Evolutionary conservation across 1,140 invertebrate species (phyloP).

Genomic region (Pomacea maculata): DNA sequence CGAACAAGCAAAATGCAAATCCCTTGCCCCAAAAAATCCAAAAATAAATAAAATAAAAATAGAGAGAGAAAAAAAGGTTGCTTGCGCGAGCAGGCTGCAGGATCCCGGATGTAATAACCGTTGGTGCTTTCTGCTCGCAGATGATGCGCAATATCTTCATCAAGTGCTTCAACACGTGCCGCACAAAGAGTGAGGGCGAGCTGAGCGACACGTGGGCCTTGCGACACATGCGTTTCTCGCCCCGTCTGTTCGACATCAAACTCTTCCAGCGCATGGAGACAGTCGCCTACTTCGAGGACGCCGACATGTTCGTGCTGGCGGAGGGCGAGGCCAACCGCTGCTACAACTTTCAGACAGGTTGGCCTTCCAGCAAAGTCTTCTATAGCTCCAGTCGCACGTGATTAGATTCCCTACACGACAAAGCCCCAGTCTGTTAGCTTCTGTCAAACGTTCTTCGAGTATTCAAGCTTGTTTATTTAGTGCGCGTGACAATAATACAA

Average conservation of each 20-base stretch:
- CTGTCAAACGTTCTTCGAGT: not conserved
- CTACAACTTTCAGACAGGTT: slow-evolving; percentile 60
- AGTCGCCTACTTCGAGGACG: slow-evolving; percentile 58
- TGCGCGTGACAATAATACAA: no score
- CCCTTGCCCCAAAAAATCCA: no score
- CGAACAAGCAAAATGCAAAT: no score
- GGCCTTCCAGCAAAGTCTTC: no score
- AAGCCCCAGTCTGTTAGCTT: not conserved
- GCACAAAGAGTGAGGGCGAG: slow-evolving; percentile 39
- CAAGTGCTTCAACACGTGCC: slow-evolving; percentile 61
- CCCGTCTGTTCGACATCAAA: slow-evolving; percentile 59
- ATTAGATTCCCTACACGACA: not conserved
- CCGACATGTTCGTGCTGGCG: slow-evolving; percentile 56
- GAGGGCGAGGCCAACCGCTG: slow-evolving; percentile 58
- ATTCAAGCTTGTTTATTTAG: no score
- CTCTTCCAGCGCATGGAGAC: slow-evolving; percentile 53
- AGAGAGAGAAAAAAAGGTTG: no score
- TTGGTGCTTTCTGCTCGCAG: slow-evolving; percentile 37
- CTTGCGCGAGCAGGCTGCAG: no score
- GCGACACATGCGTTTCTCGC: slow-evolving; percentile 56
- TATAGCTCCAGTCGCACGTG: no score
- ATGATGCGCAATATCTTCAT: slow-evolving; percentile 63
- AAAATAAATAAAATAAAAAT: no score
- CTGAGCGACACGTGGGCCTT: slow-evolving; percentile 46
- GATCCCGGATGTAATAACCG: no score